Percentiles rank a stretch among this genome's conserved stretches.
Conservation (phyloP, 1,140 invertebrate genomes). For the Araneus ventricosus region DNA sequence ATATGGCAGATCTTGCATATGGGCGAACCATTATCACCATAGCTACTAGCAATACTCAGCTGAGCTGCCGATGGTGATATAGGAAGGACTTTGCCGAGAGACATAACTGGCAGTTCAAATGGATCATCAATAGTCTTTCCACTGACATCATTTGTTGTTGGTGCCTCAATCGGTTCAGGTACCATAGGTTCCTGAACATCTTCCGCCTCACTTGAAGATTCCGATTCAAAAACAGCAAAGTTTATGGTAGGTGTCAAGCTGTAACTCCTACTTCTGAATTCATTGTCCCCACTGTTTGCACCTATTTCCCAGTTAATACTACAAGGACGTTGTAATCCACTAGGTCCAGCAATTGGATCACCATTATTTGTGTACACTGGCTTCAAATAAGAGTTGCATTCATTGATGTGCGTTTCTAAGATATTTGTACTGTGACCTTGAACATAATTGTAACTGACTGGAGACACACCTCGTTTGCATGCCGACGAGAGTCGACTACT, state of each 20-base stretch:
- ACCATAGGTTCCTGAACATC: conserved; percentile 61
- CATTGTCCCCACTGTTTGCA: conserved; percentile 34
- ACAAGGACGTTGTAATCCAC: conserved; percentile 57
- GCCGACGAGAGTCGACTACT: not conserved
- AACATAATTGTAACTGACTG: conserved; percentile 56
- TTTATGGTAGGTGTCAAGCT: conserved; percentile 67
- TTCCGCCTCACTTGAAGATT: conserved; percentile 67
- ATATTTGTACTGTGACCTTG: conserved; percentile 54
- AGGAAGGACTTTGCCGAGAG: conserved; percentile 54
- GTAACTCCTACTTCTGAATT: conserved; percentile 66
- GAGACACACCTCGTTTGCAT: not conserved
- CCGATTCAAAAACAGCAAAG: conserved; percentile 72
- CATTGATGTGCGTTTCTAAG: not conserved
- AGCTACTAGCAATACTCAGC: conserved; percentile 75
- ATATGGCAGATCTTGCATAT: conserved; percentile 83
- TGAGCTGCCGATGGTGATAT: conserved; percentile 75
- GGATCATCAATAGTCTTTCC: conserved; percentile 57
- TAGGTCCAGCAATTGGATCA: conserved; percentile 65
- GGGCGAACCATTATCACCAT: conserved; percentile 78
- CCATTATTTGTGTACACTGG: conserved; percentile 51
- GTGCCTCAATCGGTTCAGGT: not conserved
- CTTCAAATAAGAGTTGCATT: conserved; percentile 44
- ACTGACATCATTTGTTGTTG: conserved; percentile 16
- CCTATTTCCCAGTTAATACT: conserved; percentile 66
- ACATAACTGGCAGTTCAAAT: conserved; percentile 48